A percentile compares a stretch with the other conserved stretches of the same genome.
Conservation (phyloP, 2,797 vertebrate genomes). For the Enteromius fasciolatus region DNA sequence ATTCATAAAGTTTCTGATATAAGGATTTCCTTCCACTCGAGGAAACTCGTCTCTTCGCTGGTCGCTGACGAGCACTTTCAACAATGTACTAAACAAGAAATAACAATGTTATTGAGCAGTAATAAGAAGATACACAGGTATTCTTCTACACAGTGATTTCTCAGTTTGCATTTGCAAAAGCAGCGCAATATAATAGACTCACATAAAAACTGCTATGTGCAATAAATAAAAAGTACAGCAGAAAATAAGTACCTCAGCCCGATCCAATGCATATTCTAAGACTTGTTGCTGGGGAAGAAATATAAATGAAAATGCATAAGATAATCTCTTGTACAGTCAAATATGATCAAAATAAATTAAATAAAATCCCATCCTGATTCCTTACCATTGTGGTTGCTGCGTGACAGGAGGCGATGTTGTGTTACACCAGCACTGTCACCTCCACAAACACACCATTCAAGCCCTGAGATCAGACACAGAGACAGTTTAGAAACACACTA, state of each 20-base stretch:
- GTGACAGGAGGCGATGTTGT: conserved; percentile 79
- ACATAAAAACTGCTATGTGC: background rate
- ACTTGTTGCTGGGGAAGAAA: conserved; percentile 85
- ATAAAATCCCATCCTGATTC: background rate
- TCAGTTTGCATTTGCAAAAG: no score
- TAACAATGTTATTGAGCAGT: background rate
- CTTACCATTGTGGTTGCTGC: conserved; percentile 80
- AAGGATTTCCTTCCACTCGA: conserved; percentile 90
- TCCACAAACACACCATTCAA: conserved; percentile 81
- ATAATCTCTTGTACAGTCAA: no score
- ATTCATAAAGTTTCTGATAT: conserved; percentile 98
- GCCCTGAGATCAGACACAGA: conserved; percentile 68
- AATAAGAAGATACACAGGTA: background rate
- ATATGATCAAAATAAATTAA: background rate
- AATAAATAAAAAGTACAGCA: background rate
- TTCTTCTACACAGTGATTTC: background rate
- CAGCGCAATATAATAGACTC: background rate
- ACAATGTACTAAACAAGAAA: conserved; percentile 88
- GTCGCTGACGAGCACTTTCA: conserved; percentile 96
- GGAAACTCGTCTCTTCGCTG: conserved; percentile 89
- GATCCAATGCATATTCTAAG: conserved; percentile 98
- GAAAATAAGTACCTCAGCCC: conserved; percentile 88
- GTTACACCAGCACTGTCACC: conserved; percentile 80
- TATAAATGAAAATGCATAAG: background rate
- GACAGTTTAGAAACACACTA: conserved; percentile 17